Base-by-base conservation (phyloP, 2,888 invertebrate species). In the Chaetogeoica ovagalla region DNA sequence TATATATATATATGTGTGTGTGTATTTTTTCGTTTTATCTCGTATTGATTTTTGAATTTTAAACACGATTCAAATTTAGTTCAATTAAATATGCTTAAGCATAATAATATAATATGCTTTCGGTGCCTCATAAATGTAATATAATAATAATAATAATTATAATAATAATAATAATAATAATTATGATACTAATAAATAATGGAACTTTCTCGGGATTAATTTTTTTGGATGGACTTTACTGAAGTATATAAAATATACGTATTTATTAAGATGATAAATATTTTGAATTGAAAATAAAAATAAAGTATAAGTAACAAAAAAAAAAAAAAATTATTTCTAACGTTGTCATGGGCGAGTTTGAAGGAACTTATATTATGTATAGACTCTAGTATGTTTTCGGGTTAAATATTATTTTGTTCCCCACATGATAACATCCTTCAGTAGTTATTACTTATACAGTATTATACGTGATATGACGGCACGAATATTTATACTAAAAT, bases 151-250 rank as follows among this genome's bases (percentile, higher is more conserved):
- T 17, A 62, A 63, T 55, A 73, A 52, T 17, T 55, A 55, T 69
- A 69, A 55, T 69, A 55, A 69, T 69, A 69, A 69, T 69, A 73
- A 73, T 21, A 43, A 73, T 62, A 62, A 48, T 60, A 69, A 60
- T 37, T 37, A 69, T 37, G 23, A 48, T 21, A 52, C 68, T 30
- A 66, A 57, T 43, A 66, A 66, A 62, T 57, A 48, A 57, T 39
- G 57, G 5, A 66, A 59, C 19, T 59, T 68, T 75, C 57, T 57
- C 21, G n/a, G 23, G 23, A 48, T 43, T 39, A 48, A 19, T 43
- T 2, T 3, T 72, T 60, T 72, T 72, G 23, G 60, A 43, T 60
- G 59, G 23, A 71, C 43, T 43, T 57, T 57, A n/a, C 11, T 55
- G 65, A 19, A 65, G 39, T n/a, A 4, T 66, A 15, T 48, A 48